Evolutionary conservation across 2,888 invertebrate species (phyloP).

Genomic region (Zygothrica quintamaculata): DNA sequence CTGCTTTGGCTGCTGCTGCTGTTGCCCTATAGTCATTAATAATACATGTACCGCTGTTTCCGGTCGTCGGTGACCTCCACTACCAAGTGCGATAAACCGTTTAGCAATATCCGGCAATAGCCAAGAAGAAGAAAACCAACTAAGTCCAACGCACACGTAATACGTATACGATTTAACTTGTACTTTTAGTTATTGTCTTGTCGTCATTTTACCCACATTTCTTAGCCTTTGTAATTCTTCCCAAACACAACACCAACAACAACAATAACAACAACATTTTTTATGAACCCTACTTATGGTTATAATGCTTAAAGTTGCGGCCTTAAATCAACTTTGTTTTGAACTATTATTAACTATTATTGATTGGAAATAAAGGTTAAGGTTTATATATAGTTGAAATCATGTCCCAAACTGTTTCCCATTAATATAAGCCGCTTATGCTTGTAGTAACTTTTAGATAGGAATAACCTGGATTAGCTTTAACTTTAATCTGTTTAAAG

Average conservation of each 20-base stretch:
- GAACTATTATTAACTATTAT: background rate
- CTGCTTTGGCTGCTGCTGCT: background rate
- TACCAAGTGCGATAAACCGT: conserved; percentile 76
- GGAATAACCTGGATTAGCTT: too few species aligned
- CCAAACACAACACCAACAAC: too few species aligned
- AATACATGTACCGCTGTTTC: conserved; percentile 68
- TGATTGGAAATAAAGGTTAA: background rate
- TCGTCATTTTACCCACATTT: conserved; percentile 1
- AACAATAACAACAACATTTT: too few species aligned
- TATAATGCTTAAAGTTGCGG: too few species aligned
- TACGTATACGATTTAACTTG: conserved; percentile 44
- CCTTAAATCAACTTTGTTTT: background rate
- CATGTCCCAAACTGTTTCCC: too few species aligned
- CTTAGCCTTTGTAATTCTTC: background rate
- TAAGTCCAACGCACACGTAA: conserved; percentile 27
- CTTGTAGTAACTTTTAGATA: too few species aligned
- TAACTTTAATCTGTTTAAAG: too few species aligned
- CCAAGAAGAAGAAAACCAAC: conserved; percentile 27
- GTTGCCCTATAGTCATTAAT: conserved; percentile 64
- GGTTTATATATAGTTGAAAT: too few species aligned
- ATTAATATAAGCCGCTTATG: background rate
- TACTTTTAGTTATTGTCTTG: conserved; percentile 8
- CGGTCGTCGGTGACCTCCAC: conserved; percentile 37
- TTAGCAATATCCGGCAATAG: conserved; percentile 68
- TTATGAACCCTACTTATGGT: too few species aligned